Conservation (phyloP, 37 sponge, comb jelly and placozoan species). For the Bolinopsis microptera region DNA sequence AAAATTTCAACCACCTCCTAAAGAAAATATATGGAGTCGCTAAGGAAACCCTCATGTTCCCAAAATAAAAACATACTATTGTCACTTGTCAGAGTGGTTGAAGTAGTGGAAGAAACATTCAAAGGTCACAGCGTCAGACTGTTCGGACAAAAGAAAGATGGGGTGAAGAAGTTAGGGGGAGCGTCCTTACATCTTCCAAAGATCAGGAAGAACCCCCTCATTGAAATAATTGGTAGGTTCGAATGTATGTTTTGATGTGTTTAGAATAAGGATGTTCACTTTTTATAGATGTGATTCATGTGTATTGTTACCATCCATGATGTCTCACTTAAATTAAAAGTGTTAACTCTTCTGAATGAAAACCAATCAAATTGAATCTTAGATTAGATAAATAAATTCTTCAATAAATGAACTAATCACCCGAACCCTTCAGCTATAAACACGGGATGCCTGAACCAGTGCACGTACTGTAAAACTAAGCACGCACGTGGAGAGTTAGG, state of each 20-base stretch:
- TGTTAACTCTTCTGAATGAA: too few relatives aligned
- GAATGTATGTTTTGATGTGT: background rate
- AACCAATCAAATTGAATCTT: too few relatives aligned
- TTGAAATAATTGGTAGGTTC: conserved; percentile 80
- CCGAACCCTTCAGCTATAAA: conserved; percentile 73
- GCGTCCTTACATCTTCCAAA: conserved; percentile 87
- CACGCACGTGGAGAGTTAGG: conserved; percentile 91
- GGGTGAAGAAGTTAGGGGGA: conserved; percentile 78
- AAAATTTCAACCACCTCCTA: too few relatives aligned
- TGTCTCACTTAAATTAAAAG: too few relatives aligned
- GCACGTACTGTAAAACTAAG: conserved; percentile 98
- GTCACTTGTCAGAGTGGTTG: conserved; percentile 21
- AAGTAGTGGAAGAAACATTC: conserved; percentile 91
- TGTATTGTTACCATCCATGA: too few relatives aligned
- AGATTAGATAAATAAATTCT: too few relatives aligned
- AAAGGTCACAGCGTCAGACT: conserved; percentile 86
- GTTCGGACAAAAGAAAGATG: conserved; percentile 71
- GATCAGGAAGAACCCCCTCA: conserved; percentile 86
- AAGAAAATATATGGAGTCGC: too few relatives aligned
- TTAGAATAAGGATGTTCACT: too few relatives aligned
- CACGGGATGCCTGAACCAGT: conserved; percentile 95
- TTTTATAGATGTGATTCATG: too few relatives aligned
- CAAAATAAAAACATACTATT: too few relatives aligned
- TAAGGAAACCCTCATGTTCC: too few relatives aligned
- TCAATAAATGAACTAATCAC: too few relatives aligned